phyloP scores from a whole-genome alignment of 2,113 vertebrate genomes.

The Sialia sialis region DNA sequence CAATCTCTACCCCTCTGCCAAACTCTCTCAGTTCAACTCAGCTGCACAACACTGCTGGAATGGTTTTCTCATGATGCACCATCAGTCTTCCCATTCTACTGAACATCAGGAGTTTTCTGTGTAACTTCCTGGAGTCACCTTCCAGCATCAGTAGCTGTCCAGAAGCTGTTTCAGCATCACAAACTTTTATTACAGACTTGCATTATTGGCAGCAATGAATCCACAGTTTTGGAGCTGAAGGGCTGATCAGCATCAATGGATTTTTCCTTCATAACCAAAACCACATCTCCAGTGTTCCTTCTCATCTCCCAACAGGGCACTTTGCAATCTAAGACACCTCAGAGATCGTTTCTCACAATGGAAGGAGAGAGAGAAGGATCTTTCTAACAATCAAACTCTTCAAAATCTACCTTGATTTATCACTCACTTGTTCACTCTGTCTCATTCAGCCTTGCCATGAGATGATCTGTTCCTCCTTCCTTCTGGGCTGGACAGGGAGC shows the following conservation, averaged over 20 bases:
- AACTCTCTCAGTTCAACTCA: neutral
- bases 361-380: neutral
- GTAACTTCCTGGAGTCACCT: neutral
- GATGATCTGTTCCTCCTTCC: neutral
- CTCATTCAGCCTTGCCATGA: neutral
- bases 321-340: neutral
- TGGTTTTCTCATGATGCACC: neutral
- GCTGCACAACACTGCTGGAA: neutral
- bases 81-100: rapidly evolving
- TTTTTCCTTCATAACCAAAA: neutral
- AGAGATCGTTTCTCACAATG: neutral
- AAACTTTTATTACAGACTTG: neutral
- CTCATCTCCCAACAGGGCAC: neutral
- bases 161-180: neutral
- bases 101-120: neutral
- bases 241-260: neutral
- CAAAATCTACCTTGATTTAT: neutral
- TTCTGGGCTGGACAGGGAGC: neutral
- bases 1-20: neutral
- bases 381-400: neutral
- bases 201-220: neutral
- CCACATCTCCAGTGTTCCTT: neutral
- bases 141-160: neutral
- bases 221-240: neutral
- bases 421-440: neutral